These are phyloP conservation scores for Mactra quadrangularis DNA, from an alignment of 1,140 invertebrate genomes.

Conservation along the genomic window DNA sequence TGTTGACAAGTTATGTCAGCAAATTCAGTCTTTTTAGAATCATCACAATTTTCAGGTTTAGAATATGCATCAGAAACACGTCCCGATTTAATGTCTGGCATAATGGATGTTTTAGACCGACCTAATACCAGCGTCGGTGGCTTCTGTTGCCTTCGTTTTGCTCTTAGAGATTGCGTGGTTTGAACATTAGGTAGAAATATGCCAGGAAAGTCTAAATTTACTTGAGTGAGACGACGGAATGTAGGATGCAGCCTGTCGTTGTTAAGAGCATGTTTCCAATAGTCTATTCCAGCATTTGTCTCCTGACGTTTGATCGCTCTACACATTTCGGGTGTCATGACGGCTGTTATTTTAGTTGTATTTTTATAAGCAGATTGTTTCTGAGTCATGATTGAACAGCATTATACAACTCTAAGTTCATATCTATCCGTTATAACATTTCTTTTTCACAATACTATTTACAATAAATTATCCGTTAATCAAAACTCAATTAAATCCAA, in stretches of 20 bases:
- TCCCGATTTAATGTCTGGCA: conserved; percentile 3
- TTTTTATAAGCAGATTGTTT: neutral
- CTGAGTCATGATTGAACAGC: no score
- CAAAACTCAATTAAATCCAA: neutral
- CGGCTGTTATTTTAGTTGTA: neutral
- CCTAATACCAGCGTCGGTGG: neutral
- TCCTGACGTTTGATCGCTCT: conserved; percentile 34
- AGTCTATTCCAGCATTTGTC: conserved; percentile 23
- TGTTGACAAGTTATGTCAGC: conserved; percentile 46
- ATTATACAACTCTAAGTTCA: neutral
- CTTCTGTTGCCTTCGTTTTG: conserved; percentile 7
- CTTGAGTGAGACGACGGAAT: conserved; percentile 1
- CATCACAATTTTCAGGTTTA: neutral
- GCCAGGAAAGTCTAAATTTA: conserved; percentile 49
- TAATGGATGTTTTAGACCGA: conserved; percentile 15
- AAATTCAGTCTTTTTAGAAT: neutral
- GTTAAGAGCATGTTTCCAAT: conserved; percentile 7
- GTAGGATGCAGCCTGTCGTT: neutral
- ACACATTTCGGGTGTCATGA: conserved; percentile 46
- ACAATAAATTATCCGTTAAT: neutral
- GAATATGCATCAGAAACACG: neutral
- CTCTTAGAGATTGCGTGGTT: neutral
- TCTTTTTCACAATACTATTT: neutral
- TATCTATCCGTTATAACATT: neutral
- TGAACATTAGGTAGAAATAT: conserved; percentile 38